Base-by-base conservation (phyloP, 2,113 vertebrate species). In the Zosterops japonicus region DNA sequence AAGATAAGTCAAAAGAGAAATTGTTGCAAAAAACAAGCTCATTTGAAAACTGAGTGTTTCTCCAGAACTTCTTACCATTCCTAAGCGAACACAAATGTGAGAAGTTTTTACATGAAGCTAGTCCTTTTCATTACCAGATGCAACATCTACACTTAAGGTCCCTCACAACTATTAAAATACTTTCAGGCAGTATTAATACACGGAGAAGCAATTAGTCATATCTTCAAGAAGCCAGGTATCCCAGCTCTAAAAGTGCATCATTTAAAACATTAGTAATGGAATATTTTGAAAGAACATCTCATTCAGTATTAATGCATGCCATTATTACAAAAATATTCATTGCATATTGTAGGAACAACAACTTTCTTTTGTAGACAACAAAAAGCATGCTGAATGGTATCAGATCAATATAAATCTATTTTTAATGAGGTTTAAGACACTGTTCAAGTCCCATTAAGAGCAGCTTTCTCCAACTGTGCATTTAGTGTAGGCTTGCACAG, bases 271-370 rank as follows among this genome's bases (percentile, higher is more conserved):
- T 49, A 90, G 75, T 85, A 93, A 94, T 42, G 57, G 75, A 90
- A 19, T 79, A 95, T 49, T 80, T 82, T 36, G 61, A 89, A 95
- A 94, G 52, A 94, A 88, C 93, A 92, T 86, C 90, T 94, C 83
- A 93, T 22, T 83, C 76, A 83, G 83, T 95, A 97, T 90, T 94
- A 91, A 96, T 71, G 91, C 95, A 97, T 95, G 96, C 95, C 91
- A 81, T 92, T 94, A 72, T 96, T 96, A 95, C 93, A 93, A 63
- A 93, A 93, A 86, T 97, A 94, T 35, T 89, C 92, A 93, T 50
- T 88, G 91, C 83, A 77, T 96, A 93, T 67, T 80, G 50, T 81
- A 90, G 50, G 59, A 88, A 88, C 89, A 96, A 89, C 69, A 65
- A 17, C 61, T 77, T 85, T 79, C 57, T 90, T 83, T 52, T 89